Evolutionary conservation across 1,140 invertebrate genomes (phyloP), one percentile per base, ranked within the genome.

Genomic region (Limonius californicus): DNA sequence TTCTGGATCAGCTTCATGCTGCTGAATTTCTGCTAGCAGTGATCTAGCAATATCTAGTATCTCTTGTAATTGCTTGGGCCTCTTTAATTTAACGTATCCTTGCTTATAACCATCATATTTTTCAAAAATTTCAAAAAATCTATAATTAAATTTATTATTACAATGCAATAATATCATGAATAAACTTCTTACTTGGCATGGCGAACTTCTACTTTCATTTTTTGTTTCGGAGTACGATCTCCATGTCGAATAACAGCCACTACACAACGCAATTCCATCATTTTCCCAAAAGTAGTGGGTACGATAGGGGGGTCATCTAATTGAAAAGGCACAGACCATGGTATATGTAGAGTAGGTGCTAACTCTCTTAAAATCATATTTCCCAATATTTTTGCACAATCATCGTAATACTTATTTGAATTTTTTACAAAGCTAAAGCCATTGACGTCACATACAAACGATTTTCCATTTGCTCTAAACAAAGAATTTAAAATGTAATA

Each of bases 381-480:
- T 30, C 92, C 94, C 58, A 99, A 79, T 61, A 99, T 99, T 78
- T 97, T 97, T 4, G 97, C 95, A 79, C 95, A 99, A 76, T 99
- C 98, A 78, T 99, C 97, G 76, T 99, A 99, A 80, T 99, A 99
- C 76, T 99, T 99, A 74, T 94, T 95, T 0, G 97, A 99, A 77
- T 98, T 99, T 76, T 99, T 99, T 6, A 99, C 98, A 80, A 99
- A 99, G 75, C 95, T 98, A 78, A 99, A 99, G 1, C 98, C 98
- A 81, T 99, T 99, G 0, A 99, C 97, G 82, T 99, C 98, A 80
- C 97, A 99, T 0, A 99, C 98, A 77, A 95, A 99, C 0, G 96
- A 99, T 76, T 96, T 95, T 16, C 97, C 97, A 82, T 97, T 98
- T 15, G 97, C 96, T 74, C 97, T 91, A 76, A 14, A 39, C 2